Evolutionary conservation across 2,888 invertebrate genomes (phyloP).

Genomic region (Spicauda simplicius): DNA sequence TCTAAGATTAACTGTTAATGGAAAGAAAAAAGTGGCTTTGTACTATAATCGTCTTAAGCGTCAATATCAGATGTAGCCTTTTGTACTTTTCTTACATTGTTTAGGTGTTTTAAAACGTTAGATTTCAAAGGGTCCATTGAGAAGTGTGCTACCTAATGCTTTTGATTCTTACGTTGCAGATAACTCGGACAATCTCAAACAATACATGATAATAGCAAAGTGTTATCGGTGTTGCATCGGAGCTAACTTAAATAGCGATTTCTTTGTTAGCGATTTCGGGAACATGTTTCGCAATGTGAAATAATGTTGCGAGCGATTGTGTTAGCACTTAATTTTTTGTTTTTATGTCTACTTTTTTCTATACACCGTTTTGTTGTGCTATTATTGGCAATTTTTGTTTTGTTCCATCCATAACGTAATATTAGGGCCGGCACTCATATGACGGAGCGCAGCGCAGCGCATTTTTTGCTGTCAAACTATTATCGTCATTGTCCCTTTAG

Average conservation of each 20-base stretch:
- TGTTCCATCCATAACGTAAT: too few relatives aligned
- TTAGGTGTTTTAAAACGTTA: constrained; percentile 48
- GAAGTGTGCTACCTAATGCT: constrained; percentile 54
- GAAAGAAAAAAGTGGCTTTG: constrained; percentile 68
- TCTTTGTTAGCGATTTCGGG: constrained; percentile 31
- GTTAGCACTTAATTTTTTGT: neutral
- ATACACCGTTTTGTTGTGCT: neutral
- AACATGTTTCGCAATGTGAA: constrained; percentile 29
- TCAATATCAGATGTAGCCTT: constrained; percentile 61
- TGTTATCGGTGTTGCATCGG: constrained; percentile 33
- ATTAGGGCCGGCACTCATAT: too few relatives aligned
- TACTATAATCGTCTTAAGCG: constrained; percentile 78
- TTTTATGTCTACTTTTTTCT: neutral
- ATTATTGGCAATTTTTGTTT: too few relatives aligned
- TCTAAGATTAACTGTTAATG: constrained; percentile 72
- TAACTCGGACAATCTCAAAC: constrained; percentile 49
- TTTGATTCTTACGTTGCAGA: constrained; percentile 54
- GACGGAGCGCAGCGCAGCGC: too few relatives aligned
- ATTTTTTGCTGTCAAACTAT: too few relatives aligned
- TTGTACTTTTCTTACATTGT: constrained; percentile 56
- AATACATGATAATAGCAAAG: constrained; percentile 29
- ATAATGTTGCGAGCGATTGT: neutral
- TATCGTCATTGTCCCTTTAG: too few relatives aligned
- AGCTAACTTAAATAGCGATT: constrained; percentile 27
- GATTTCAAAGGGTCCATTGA: constrained; percentile 70